Conservation (phyloP, 2,888 invertebrate species). For the Flexamia atlantica region DNA sequence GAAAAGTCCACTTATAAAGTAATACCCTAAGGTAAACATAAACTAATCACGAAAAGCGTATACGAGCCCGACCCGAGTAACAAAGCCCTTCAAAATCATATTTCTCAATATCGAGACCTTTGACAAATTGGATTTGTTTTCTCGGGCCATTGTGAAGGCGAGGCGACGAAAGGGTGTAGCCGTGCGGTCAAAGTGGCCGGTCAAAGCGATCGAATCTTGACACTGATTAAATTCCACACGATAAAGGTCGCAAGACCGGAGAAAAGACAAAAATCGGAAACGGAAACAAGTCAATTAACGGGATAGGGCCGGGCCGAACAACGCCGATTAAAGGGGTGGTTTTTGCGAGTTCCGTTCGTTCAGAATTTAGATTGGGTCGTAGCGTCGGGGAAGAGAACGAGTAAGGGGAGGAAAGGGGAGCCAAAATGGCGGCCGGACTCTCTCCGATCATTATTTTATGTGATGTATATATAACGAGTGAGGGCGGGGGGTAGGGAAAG, state of each 20-base stretch:
- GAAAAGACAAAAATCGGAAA: conserved; percentile 45
- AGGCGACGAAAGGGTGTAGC: background rate
- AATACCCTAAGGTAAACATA: background rate
- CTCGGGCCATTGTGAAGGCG: conserved; percentile 36
- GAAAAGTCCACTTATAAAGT: conserved; percentile 17
- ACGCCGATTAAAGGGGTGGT: conserved; percentile 56
- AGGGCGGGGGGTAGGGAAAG: conserved; percentile 60
- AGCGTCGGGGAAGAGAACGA: conserved; percentile 35
- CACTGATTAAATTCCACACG: conserved; percentile 40
- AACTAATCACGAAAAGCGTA: conserved; percentile 42
- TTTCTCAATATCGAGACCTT: conserved; percentile 37
- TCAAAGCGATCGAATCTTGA: conserved; percentile 54
- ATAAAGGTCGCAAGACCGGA: conserved; percentile 46
- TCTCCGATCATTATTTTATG: conserved; percentile 70
- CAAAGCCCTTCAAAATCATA: conserved; percentile 55
- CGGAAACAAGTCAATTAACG: conserved; percentile 57
- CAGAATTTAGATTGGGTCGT: conserved; percentile 58
- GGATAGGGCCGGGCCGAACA: conserved; percentile 32
- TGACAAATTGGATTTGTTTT: conserved; percentile 44
- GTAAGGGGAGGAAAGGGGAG: conserved; percentile 61
- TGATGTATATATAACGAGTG: conserved; percentile 69
- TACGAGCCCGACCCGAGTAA: background rate
- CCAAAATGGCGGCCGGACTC: conserved; percentile 67
- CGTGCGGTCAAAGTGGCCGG: conserved; percentile 35
- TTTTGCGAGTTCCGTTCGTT: conserved; percentile 57